phyloP scores from a whole-genome alignment of 2,113 vertebrate genomes.

The Bettongia penicillata region DNA sequence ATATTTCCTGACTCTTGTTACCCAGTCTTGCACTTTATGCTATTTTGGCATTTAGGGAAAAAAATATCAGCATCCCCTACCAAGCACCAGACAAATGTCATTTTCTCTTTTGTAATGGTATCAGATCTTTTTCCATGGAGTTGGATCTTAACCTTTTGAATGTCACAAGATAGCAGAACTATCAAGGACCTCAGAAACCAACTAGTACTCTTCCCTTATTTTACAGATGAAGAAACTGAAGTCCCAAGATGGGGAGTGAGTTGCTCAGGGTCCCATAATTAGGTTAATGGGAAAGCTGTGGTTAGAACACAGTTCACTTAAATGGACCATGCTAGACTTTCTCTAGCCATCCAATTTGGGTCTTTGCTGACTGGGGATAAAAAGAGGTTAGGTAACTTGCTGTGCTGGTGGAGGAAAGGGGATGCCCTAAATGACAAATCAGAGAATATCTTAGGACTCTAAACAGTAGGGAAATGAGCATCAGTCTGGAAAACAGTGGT shows the following conservation, averaged over 20 bases:
- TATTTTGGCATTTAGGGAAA: neutral
- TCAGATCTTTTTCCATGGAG: neutral
- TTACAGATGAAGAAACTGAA: neutral
- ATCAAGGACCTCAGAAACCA: neutral
- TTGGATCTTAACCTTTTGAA: neutral
- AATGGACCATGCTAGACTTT: neutral
- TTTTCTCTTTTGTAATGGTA: neutral
- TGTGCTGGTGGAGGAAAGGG: neutral
- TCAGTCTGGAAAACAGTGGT: neutral
- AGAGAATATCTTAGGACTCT: neutral
- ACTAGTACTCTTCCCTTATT: neutral
- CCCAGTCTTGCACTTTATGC: neutral
- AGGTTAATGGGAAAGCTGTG: neutral
- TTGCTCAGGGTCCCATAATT: neutral
- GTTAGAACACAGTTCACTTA: neutral
- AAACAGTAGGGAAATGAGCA: neutral
- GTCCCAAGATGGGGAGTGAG: neutral
- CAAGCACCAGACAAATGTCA: neutral
- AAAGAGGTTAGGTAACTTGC: neutral
- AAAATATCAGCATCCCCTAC: neutral
- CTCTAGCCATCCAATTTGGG: neutral
- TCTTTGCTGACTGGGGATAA: neutral
- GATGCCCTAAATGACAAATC: neutral
- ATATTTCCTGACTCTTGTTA: neutral
- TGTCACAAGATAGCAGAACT: neutral